Percentiles rank a stretch among this genome's conserved stretches.
These are phyloP conservation scores for Etheostoma cragini DNA, from an alignment of 2,113 vertebrate species.

Conservation along the genomic window DNA sequence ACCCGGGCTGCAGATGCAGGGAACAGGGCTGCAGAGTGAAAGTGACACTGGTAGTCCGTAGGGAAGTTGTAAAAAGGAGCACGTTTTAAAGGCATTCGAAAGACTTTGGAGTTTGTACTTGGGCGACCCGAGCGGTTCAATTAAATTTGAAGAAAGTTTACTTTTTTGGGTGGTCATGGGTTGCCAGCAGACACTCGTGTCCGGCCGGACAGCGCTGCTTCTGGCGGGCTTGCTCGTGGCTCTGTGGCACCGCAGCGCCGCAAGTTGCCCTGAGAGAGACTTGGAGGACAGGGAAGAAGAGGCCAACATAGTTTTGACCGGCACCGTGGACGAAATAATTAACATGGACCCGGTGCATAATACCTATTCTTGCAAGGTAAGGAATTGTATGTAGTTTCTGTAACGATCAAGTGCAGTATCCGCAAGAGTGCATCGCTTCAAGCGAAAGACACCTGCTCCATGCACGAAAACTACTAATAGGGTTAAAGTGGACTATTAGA, in stretches of 20 bases:
- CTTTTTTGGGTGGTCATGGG: conserved; percentile 73
- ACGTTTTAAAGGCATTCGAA: conserved; percentile 11
- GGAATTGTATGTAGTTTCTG: neutral
- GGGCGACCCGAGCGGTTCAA: neutral
- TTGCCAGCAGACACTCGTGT: conserved; percentile 65
- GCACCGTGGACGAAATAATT: conserved; percentile 96
- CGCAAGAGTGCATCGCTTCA: neutral
- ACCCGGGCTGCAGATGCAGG: conserved; percentile 74
- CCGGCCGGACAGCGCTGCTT: conserved; percentile 77
- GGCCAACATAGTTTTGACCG: conserved; percentile 95
- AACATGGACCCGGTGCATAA: conserved; percentile 97
- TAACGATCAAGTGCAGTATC: neutral
- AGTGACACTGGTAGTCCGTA: conserved; percentile 41
- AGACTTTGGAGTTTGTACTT: conserved; percentile 41
- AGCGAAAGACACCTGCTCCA: conserved; percentile 59
- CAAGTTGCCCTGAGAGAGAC: conserved; percentile 90
- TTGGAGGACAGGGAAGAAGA: conserved; percentile 92
- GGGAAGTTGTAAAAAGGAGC: conserved; percentile 63
- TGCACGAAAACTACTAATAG: neutral
- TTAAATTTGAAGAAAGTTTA: conserved; percentile 47
- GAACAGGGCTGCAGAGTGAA: conserved; percentile 53
- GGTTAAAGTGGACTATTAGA: neutral
- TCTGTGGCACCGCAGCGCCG: conserved; percentile 76
- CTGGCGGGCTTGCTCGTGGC: conserved; percentile 71
- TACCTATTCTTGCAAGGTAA: conserved; percentile 98